Evolutionary conservation across 2,113 vertebrate genomes (phyloP).

Genomic region (Ptilorrhoa leucosticta): DNA sequence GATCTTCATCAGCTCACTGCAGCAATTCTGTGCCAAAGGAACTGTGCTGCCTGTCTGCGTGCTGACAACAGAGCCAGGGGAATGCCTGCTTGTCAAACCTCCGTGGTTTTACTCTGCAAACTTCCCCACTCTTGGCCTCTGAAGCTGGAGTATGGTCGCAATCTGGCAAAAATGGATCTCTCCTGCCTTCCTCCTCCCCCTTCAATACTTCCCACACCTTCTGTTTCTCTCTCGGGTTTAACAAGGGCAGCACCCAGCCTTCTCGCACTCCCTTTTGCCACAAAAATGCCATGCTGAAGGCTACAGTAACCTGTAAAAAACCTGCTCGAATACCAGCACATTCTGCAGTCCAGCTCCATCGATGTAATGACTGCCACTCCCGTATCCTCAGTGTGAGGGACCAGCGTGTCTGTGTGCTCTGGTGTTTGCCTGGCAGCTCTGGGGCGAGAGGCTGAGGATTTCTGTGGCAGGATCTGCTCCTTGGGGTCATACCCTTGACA

Average conservation of each 20-base stretch:
- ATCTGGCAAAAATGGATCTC: not conserved
- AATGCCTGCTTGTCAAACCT: not conserved
- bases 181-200: not conserved
- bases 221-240: not conserved
- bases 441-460: not conserved
- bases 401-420: not conserved
- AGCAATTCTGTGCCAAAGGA: conserved; percentile 9
- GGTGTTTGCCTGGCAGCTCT: not conserved
- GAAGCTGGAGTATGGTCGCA: not conserved
- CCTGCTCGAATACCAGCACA: not conserved
- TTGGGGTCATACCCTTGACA: not conserved
- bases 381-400: rapidly evolving
- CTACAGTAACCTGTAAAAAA: not conserved
- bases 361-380: not conserved
- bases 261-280: not conserved
- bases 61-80: conserved; percentile 19
- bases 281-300: not conserved
- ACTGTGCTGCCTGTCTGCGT: not conserved
- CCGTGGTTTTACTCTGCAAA: not conserved
- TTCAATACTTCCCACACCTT: not conserved
- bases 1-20: conserved; percentile 57
- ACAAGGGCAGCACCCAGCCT: not conserved
- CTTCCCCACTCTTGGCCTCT: not conserved
- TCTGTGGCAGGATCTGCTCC: not conserved
- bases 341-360: not conserved